Conservation (phyloP, 1,140 invertebrate species). For the Drosophila lacertosa region DNA sequence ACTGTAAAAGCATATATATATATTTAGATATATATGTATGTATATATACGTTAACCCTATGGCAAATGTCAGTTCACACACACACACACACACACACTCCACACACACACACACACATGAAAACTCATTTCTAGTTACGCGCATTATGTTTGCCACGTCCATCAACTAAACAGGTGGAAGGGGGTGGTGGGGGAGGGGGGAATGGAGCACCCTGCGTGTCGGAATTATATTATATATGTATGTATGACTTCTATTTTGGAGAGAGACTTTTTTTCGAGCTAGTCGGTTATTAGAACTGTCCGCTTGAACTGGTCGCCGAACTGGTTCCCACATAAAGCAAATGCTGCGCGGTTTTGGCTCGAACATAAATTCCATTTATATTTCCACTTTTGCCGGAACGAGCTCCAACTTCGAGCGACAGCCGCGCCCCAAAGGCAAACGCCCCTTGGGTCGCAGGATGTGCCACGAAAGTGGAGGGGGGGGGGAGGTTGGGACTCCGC, state of each 20-base stretch:
- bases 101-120: slow-evolving; percentile 61
- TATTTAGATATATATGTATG: too few species aligned
- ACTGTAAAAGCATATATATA: slow-evolving; percentile 24
- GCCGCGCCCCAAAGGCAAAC: slow-evolving; percentile 56
- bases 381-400: slow-evolving; percentile 49
- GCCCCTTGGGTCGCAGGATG: slow-evolving; percentile 35
- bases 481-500: background rate
- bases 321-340: slow-evolving; percentile 54
- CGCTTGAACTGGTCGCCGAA: slow-evolving; percentile 39
- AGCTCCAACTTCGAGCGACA: slow-evolving; percentile 47
- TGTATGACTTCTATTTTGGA: slow-evolving; percentile 3
- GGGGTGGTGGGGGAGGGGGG: background rate
- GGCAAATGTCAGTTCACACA: slow-evolving; percentile 45
- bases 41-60: slow-evolving; percentile 23
- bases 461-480: background rate
- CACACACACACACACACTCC: too few species aligned
- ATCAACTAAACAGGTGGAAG: slow-evolving; percentile 61
- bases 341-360: slow-evolving; percentile 22
- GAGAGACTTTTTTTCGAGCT: slow-evolving; percentile 21
- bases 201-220: slow-evolving; percentile 37
- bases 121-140: slow-evolving; percentile 77
- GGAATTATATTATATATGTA: slow-evolving; percentile 57
- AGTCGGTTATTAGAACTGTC: slow-evolving; percentile 45
- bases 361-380: slow-evolving; percentile 80
- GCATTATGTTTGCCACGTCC: slow-evolving; percentile 78